Evolutionary conservation across 1,140 invertebrate genomes (phyloP), one percentile per base, ranked within the genome.

Genomic region (Pararge aegeria): DNA sequence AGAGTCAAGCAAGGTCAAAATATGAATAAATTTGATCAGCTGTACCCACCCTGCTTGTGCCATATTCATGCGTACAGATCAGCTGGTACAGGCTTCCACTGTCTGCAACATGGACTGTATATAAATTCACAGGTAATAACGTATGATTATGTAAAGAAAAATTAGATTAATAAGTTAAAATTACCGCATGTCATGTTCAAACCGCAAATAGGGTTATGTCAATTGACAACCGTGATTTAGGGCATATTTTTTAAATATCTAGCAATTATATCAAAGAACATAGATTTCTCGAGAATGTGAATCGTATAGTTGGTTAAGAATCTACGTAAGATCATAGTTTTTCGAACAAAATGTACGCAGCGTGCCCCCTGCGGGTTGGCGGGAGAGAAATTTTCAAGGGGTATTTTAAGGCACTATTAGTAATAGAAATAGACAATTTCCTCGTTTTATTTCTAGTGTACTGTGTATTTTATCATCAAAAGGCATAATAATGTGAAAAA

Each of bases 141-240:
- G 52, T 21, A 50, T 24, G 37, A 61, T 51, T 66, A 44, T 29
- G 38, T 54, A 60, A 53, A 48, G 13, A 42, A 66, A 66, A 71
- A 59, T 61, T 75, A 63, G 46, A 58, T 50, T 67, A 73, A 75
- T 64, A 64, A 59, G 72, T 67, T 71, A 78, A 86, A 86, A 83
- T 83, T 82, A 85, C 83, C 87, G 84, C 84, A 87, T 89, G 87
- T 89, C 87, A 85, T 83, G 76, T 75, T 76, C 73, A 76, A 82
- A 70, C 77, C 70, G 70, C 75, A 85, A 89, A 85, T 89, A 87
- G 87, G 87, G 87, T 89, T 89, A 89, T 89, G 87, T 89, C 80
- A 82, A 73, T 89, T 87, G 84, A 80, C 82, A 83, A 86, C 75
- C 73, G 65, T 65, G 75, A 69, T 83, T 74, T 61, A 72, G 62